A percentile compares a stretch with the other conserved stretches of the same genome.
These are phyloP conservation scores for Diprion similis DNA, from an alignment of 1,140 invertebrate genomes.

Conservation along the genomic window DNA sequence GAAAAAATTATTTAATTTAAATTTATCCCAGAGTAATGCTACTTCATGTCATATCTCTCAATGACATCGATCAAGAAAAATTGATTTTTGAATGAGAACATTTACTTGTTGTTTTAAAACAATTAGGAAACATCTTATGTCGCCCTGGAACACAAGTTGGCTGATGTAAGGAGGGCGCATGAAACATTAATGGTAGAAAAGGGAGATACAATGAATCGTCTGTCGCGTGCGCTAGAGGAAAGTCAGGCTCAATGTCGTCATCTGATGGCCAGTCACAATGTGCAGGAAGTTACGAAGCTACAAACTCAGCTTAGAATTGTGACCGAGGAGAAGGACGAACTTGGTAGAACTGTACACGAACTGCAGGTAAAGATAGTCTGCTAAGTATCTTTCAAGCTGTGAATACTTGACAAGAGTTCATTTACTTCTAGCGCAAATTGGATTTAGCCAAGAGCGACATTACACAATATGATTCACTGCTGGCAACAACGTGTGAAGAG, in stretches of 20 bases:
- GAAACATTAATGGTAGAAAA: slow-evolving; percentile 54
- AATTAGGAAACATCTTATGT: slow-evolving; percentile 43
- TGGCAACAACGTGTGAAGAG: slow-evolving; percentile 43
- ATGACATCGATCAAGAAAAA: too few species aligned
- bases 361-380: slow-evolving; percentile 44
- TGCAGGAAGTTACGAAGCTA: slow-evolving; percentile 47
- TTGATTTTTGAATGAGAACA: too few species aligned
- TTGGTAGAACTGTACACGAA: slow-evolving; percentile 44
- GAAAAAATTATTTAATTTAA: slow-evolving; percentile 2
- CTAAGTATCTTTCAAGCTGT: background rate
- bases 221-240: slow-evolving; percentile 48
- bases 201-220: slow-evolving; percentile 51
- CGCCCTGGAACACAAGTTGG: slow-evolving; percentile 47
- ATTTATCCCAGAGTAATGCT: background rate
- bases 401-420: slow-evolving; percentile 8
- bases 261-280: slow-evolving; percentile 50
- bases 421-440: slow-evolving; percentile 44
- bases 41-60: too few species aligned
- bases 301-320: slow-evolving; percentile 46
- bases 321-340: slow-evolving; percentile 48
- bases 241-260: slow-evolving; percentile 53
- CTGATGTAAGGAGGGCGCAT: slow-evolving; percentile 47
- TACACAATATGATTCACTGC: slow-evolving; percentile 43
- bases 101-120: slow-evolving; percentile 12
- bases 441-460: slow-evolving; percentile 45